These are phyloP conservation scores for Cariama cristata DNA, from an alignment of 2,113 vertebrate genomes.

Conservation along the genomic window DNA sequence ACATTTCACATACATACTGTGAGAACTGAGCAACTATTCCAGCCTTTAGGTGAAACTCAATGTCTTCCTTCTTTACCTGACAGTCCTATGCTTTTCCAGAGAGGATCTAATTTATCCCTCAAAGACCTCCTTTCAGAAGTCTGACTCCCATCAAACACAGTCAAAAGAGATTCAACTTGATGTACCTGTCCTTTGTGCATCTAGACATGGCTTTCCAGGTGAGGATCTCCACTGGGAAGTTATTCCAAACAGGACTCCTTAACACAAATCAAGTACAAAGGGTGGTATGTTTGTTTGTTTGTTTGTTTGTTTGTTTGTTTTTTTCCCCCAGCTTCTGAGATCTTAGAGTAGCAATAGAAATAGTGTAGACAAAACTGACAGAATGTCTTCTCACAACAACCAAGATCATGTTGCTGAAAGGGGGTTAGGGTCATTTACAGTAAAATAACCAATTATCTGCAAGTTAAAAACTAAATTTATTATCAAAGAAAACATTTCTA, in stretches of 20 bases:
- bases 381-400: background rate
- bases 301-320: background rate
- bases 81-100: background rate
- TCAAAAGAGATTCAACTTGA: background rate
- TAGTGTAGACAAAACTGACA: background rate
- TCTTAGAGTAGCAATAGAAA: background rate
- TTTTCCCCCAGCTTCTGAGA: background rate
- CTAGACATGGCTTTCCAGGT: background rate
- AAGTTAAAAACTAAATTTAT: background rate
- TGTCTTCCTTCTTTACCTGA: background rate
- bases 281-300: rapidly evolving
- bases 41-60: background rate
- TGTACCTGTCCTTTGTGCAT: background rate
- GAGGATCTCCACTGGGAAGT: background rate
- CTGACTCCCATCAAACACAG: background rate
- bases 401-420: background rate
- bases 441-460: background rate
- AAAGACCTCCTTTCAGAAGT: background rate
- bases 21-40: background rate
- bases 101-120: background rate
- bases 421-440: background rate
- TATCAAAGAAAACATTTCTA: background rate
- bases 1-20: background rate
- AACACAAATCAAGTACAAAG: background rate
- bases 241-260: background rate